Conservation (phyloP, 2,888 invertebrate species). For the Agrotis exclamationis region DNA sequence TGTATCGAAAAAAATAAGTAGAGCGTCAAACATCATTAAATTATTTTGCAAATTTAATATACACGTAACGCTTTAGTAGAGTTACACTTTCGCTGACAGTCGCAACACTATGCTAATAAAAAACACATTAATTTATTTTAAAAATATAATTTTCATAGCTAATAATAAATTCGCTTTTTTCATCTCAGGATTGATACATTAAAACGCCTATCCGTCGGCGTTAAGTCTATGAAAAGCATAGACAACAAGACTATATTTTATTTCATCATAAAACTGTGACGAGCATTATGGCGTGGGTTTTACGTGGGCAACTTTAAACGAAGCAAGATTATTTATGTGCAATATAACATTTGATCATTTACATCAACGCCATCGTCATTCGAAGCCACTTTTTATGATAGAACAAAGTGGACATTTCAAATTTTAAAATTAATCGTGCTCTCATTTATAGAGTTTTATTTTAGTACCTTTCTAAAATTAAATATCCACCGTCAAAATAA, state of each 20-base stretch:
- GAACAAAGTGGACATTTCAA: constrained; percentile 47
- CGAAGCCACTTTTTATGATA: constrained; percentile 29
- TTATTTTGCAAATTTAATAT: constrained; percentile 20
- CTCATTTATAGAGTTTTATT: constrained; percentile 44
- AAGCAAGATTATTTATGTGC: constrained; percentile 25
- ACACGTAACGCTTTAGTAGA: constrained; percentile 6
- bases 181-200: constrained; percentile 54
- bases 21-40: constrained; percentile 29
- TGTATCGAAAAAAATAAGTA: constrained; percentile 7
- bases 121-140: constrained; percentile 39
- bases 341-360: constrained; percentile 43
- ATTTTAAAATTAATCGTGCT: constrained; percentile 36
- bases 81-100: constrained; percentile 29
- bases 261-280: constrained; percentile 44
- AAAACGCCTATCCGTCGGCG: constrained; percentile 41
- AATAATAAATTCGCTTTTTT: constrained; percentile 43
- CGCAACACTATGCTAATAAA: constrained; percentile 41
- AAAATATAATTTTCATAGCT: constrained; percentile 33
- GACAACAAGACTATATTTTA: constrained; percentile 45
- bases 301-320: constrained; percentile 53
- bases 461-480: constrained; percentile 31
- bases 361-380: constrained; percentile 47
- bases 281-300: constrained; percentile 46
- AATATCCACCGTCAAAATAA: constrained; percentile 38
- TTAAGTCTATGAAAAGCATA: constrained; percentile 35